Evolutionary conservation across 2,113 vertebrate genomes (phyloP).

Genomic region (Columba janthina): DNA sequence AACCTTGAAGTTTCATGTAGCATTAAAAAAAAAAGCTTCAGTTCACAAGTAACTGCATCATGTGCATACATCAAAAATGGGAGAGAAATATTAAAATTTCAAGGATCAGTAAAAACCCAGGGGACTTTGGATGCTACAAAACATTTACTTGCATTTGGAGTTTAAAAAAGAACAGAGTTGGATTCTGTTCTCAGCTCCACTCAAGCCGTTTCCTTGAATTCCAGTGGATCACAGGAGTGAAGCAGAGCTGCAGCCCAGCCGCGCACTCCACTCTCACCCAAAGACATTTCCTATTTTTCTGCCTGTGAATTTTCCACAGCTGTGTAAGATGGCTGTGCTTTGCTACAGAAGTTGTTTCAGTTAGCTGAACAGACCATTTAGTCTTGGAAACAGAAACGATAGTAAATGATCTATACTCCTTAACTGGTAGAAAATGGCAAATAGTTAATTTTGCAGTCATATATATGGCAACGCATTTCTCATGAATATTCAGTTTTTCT

Average conservation of each 20-base stretch:
- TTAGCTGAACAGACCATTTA: not conserved
- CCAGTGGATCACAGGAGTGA: not conserved
- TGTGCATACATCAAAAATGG: not conserved
- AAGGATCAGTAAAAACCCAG: not conserved
- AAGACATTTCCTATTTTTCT: not conserved
- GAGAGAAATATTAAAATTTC: not conserved
- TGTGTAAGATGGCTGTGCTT: not conserved
- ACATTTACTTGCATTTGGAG: not conserved
- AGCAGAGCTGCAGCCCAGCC: not conserved
- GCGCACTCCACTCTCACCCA: not conserved
- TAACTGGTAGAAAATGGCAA: not conserved
- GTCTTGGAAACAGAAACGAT: not conserved
- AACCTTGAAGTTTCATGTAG: not conserved
- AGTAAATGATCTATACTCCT: not conserved
- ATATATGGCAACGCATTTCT: not conserved
- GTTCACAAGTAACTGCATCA: not conserved
- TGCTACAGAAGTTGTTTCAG: not conserved
- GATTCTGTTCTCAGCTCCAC: not conserved
- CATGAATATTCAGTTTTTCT: not conserved
- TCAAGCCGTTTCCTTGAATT: not conserved
- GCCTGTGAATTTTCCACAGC: not conserved
- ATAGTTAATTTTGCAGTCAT: not conserved
- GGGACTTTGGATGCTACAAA: not conserved
- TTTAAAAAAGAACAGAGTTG: not conserved
- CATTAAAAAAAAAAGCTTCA: not conserved